phyloP scores from a whole-genome alignment of 30 jellyfish, hydroid and myxozoan species.

The Nemopilema nomurai region DNA sequence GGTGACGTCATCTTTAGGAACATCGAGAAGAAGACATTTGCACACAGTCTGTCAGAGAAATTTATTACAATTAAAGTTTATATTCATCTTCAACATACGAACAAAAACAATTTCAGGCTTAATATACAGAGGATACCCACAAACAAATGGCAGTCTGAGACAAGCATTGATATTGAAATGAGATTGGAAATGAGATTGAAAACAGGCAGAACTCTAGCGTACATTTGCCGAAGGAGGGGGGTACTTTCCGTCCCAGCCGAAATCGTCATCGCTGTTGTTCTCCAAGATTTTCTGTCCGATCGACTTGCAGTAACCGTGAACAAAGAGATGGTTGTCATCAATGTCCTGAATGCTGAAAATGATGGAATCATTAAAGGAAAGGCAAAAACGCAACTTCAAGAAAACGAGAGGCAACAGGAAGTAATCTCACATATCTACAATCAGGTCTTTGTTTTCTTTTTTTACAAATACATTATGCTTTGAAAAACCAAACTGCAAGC shows the following conservation, averaged over 20 bases:
- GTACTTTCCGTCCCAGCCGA: conserved; percentile 75
- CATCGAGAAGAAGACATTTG: conserved; percentile 51
- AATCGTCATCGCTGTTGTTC: conserved; percentile 57
- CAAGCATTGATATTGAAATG: conserved; percentile 1
- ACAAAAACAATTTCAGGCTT: not conserved
- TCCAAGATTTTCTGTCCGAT: conserved; percentile 41
- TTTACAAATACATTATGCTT: too few relatives aligned
- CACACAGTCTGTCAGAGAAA: conserved; percentile 49
- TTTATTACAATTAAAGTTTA: too few relatives aligned
- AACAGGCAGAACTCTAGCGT: not conserved
- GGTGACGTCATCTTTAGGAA: conserved; percentile 40
- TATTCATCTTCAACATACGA: too few relatives aligned
- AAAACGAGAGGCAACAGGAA: too few relatives aligned
- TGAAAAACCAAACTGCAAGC: too few relatives aligned
- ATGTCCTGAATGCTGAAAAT: not conserved
- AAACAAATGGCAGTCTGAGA: not conserved
- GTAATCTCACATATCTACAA: too few relatives aligned
- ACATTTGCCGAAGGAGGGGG: conserved; percentile 83
- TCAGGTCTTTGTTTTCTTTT: too few relatives aligned
- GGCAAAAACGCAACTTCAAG: too few relatives aligned
- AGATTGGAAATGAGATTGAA: not conserved
- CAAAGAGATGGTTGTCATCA: conserved; percentile 21
- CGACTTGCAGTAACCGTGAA: conserved; percentile 43
- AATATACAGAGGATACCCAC: not conserved
- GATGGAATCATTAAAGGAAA: not conserved